Percentiles rank a stretch among this genome's conserved stretches.
phyloP scores from a whole-genome alignment of 2,797 vertebrate species.

The Rhodeus uyekii region DNA sequence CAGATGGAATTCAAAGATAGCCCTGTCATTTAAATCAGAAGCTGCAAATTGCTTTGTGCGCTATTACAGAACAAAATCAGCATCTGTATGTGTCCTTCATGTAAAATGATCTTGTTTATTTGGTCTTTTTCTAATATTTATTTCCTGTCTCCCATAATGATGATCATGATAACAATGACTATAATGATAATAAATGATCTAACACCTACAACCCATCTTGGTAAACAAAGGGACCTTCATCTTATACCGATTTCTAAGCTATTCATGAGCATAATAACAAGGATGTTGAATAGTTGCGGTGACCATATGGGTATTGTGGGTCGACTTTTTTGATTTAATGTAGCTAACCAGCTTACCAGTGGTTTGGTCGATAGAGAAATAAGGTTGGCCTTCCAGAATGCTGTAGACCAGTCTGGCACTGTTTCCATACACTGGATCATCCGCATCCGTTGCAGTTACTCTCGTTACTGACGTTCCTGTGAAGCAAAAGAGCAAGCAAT shows the following conservation, averaged over 20 bases:
- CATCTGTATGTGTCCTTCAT: slow-evolving; percentile 31
- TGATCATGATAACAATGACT: slow-evolving; percentile 7
- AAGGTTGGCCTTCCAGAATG: slow-evolving; percentile 96
- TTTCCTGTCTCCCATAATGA: slow-evolving; percentile 16
- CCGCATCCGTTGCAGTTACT: slow-evolving; percentile 94
- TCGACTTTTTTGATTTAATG: neutral
- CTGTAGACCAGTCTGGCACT: slow-evolving; percentile 97
- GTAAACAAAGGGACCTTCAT: neutral
- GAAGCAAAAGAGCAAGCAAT: slow-evolving; percentile 32
- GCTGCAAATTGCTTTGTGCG: slow-evolving; percentile 36
- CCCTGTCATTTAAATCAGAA: slow-evolving; percentile 46
- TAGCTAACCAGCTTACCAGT: slow-evolving; percentile 83
- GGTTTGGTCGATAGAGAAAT: slow-evolving; percentile 96
- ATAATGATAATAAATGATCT: slow-evolving; percentile 17
- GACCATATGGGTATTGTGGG: slow-evolving; percentile 38
- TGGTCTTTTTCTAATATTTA: slow-evolving; percentile 31
- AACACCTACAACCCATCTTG: slow-evolving; percentile 6
- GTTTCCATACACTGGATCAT: slow-evolving; percentile 97
- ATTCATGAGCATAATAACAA: slow-evolving; percentile 18
- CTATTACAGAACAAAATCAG: slow-evolving; percentile 37
- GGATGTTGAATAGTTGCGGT: slow-evolving; percentile 19
- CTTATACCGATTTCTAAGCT: neutral
- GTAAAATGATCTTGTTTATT: slow-evolving; percentile 32
- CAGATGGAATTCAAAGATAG: slow-evolving; percentile 59
- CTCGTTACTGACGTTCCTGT: slow-evolving; percentile 93